Conservation (phyloP, 2,797 vertebrate species). For the Gouania willdenowi region DNA sequence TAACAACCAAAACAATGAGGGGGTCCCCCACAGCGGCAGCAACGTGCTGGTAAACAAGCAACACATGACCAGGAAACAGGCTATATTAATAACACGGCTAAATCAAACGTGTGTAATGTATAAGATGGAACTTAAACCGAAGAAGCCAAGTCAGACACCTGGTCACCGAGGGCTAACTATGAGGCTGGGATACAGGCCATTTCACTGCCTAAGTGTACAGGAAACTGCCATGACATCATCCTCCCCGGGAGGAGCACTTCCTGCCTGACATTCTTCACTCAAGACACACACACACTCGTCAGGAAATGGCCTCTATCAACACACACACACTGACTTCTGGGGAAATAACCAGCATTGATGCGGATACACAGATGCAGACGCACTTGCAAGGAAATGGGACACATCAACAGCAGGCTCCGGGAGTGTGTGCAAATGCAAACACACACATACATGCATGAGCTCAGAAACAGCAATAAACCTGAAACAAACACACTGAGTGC, state of each 20-base stretch:
- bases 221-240: conserved; percentile 75
- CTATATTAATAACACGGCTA: background rate
- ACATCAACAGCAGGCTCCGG: conserved; percentile 55
- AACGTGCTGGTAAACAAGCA: conserved; percentile 23
- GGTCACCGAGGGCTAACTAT: conserved; percentile 22
- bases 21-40: conserved; percentile 47
- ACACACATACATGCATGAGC: conserved; percentile 44
- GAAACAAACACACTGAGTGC: conserved; percentile 53
- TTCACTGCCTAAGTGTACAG: conserved; percentile 53
- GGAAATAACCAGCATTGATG: conserved; percentile 56
- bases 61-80: conserved; percentile 10
- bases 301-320: conserved; percentile 75
- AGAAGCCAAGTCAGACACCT: conserved; percentile 19
- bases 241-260: conserved; percentile 75
- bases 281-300: conserved; percentile 62
- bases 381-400: conserved; percentile 67
- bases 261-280: conserved; percentile 76
- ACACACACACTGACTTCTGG: conserved; percentile 54
- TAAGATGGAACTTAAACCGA: conserved; percentile 5
- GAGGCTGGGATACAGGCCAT: conserved; percentile 25
- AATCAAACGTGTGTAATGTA: background rate
- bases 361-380: conserved; percentile 50
- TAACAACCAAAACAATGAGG: conserved; percentile 69
- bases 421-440: conserved; percentile 63
- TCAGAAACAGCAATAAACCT: conserved; percentile 60